Evolutionary conservation across 2,113 vertebrate genomes (phyloP).

Genomic region (Eptesicus fuscus): DNA sequence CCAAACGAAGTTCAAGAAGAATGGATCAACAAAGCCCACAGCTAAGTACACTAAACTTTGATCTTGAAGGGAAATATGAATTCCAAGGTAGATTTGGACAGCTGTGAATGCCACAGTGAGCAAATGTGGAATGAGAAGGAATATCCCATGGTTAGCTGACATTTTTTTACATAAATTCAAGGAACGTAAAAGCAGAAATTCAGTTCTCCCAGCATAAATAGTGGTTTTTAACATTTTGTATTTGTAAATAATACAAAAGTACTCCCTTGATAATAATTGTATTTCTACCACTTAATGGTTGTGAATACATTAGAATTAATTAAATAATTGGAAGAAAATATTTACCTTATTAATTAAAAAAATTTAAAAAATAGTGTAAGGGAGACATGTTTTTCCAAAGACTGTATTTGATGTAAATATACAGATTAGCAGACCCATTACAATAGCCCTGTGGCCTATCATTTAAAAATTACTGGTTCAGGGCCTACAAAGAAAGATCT

Average conservation of each 20-base stretch:
- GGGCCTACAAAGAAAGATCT: neutral
- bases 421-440: neutral
- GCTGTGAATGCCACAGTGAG: constrained; percentile 55
- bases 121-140: constrained; percentile 37
- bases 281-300: neutral
- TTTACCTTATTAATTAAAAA: neutral
- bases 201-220: neutral
- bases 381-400: neutral
- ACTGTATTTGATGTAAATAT: neutral
- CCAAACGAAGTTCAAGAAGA: constrained; percentile 66
- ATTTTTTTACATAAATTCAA: neutral
- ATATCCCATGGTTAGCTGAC: constrained; percentile 12
- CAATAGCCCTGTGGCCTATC: neutral
- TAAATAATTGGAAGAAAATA: neutral
- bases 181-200: constrained; percentile 12
- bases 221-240: neutral
- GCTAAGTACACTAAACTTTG: constrained; percentile 72
- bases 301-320: neutral
- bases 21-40: constrained; percentile 66
- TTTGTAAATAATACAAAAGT: constrained; percentile 7
- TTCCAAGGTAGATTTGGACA: constrained; percentile 68
- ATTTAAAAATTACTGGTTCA: neutral
- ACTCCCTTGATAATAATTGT: neutral
- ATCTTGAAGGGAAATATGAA: constrained; percentile 65
- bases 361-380: neutral